Conservation (phyloP, 2,797 vertebrate species). For the Paratrypauchen microcephalus region DNA sequence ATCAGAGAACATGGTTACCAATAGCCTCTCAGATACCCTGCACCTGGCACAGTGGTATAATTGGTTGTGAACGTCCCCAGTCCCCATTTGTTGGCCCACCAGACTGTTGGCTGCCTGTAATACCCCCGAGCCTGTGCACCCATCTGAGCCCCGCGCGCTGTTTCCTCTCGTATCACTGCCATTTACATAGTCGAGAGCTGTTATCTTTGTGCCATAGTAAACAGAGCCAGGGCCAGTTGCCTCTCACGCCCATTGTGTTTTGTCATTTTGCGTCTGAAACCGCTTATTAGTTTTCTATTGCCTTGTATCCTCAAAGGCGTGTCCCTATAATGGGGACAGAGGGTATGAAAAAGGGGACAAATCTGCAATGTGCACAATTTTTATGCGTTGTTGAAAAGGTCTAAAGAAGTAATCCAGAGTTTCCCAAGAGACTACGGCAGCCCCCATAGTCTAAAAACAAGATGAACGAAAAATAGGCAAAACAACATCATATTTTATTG, state of each 20-base stretch:
- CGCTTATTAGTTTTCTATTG: slow-evolving; percentile 69
- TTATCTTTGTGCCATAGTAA: slow-evolving; percentile 80
- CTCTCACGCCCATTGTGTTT: slow-evolving; percentile 66
- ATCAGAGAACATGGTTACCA: slow-evolving; percentile 81
- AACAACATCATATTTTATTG: no score
- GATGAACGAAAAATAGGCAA: no score
- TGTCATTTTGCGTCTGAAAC: slow-evolving; percentile 69
- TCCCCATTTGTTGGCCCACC: slow-evolving; percentile 71
- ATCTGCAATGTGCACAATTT: slow-evolving; percentile 28
- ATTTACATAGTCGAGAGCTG: slow-evolving; percentile 87
- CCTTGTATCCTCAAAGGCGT: slow-evolving; percentile 51
- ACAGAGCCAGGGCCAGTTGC: slow-evolving; percentile 73
- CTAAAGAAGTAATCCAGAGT: background rate
- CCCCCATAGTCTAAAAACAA: no score
- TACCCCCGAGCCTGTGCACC: slow-evolving; percentile 75
- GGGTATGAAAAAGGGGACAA: slow-evolving; percentile 52
- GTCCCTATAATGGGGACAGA: slow-evolving; percentile 54
- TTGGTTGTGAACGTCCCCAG: slow-evolving; percentile 76
- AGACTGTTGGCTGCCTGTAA: slow-evolving; percentile 74
- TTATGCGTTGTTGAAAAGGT: slow-evolving; percentile 32
- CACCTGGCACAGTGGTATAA: slow-evolving; percentile 85
- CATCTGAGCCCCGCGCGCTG: slow-evolving; percentile 81
- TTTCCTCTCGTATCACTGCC: slow-evolving; percentile 80
- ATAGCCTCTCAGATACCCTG: slow-evolving; percentile 81
- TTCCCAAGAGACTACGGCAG: no score